Evolutionary conservation across 2,113 vertebrate species (phyloP), one percentile per base, ranked within the genome.

Genomic region (Chascanopsetta lugubris): DNA sequence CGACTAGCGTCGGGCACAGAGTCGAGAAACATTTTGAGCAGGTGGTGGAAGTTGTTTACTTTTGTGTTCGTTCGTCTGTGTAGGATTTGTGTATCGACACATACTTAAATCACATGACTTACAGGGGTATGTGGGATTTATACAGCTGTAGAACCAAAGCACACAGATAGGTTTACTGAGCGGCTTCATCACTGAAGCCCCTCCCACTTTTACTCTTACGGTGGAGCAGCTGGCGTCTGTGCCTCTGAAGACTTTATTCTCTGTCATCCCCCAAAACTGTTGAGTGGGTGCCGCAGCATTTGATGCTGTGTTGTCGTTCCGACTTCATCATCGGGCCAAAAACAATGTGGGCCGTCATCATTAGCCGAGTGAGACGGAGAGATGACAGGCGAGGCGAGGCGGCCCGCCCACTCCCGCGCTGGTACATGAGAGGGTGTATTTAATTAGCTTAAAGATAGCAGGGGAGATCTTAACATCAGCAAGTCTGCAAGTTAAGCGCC

Each of bases 391-490:
- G 59, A 61, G n/a, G 61, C 8, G 54, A 67, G 57, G 61, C 68
- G 70, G 69, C 56, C n/a, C 65, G 51, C 40, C 50, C 29, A 45
- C 54, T 64, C 40, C 1, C 27, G 62, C 72, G 25, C 62, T 46
- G 66, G n/a, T n/a, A 15, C 27, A 61, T 8, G 8, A 63, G 40
- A 69, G 72, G 58, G 58, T 50, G 57, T 55, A 59, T 84, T 81
- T 87, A 90, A 86, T 87, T 84, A 69, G 79, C 80, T 77, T 72
- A 5, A 46, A 46, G 80, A 83, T 79, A 75, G 55, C 57, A 46
- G n/a, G 26, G 65, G 56, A 63, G 76, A 71, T 77, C 60, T 40
- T 81, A 66, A 83, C 83, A 83, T 84, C 72, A 77, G 74, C 80
- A 84, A 63, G 50, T 81, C 67, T 51, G 69, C 59, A 77, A 82